Base-by-base conservation (phyloP, 2,797 vertebrate genomes). In the Taenioides sp. region DNA sequence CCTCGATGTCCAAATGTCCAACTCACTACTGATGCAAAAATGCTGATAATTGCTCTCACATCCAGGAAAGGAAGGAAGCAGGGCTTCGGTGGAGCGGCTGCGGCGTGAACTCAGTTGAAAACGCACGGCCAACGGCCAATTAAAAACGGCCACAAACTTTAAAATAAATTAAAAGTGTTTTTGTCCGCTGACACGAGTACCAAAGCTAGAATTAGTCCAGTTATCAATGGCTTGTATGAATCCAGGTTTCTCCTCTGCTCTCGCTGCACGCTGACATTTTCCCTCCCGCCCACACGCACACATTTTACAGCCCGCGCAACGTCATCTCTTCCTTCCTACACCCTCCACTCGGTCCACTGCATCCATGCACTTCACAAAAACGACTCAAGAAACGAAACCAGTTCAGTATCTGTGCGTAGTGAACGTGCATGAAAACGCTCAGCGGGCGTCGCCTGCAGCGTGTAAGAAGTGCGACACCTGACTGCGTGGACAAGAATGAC, bases 401-500 rank as follows among this genome's bases (percentile, higher is more conserved):
- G 12, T 25, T 72, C 14, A 31, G 14, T 60, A 74, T 3, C 60
- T 34, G 72, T 28, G 20, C 70, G 71, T 76, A 80, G 67, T 76
- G 47, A 71, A 76, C 75, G 62, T 72, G 71, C 28, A 34, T 54
- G 37, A 28, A 55, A 37, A 50, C 40, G 67, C 60, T 73, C 55
- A 72, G 79, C 85, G 79, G 86, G 83, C 83, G 91, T 84, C 82
- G 86, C 88, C 87, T 73, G 83, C 70, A 87, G 86, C 89, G 89
- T 86, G 88, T 88, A 79, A 90, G 86, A 88, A 89, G 86, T 86
- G 91, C 92, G 92, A 93, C 90, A 93, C 91, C 90, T 92, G 90
- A 93, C 90, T 93, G 92, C 91, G 90, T 93, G 90, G 92, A 80
- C 90, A 90, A 85, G 90, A 89, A 93, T 92, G 92, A 93, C 92